phyloP scores from a whole-genome alignment of 2,113 vertebrate species.

The Zosterops hypoxanthus region DNA sequence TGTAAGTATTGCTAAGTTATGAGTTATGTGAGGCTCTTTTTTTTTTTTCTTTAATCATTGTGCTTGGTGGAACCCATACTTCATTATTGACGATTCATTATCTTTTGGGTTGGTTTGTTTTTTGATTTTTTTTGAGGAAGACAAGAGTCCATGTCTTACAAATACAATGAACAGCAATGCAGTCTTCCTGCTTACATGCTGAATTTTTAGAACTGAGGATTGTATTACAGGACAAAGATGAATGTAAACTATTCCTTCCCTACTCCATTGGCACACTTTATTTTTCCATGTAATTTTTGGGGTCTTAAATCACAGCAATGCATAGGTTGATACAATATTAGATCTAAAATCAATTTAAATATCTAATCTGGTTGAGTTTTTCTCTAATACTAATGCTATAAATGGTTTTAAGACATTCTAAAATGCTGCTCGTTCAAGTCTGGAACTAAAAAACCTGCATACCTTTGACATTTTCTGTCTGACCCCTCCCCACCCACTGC shows the following conservation, averaged over 20 bases:
- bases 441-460: not conserved
- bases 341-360: conserved; percentile 70
- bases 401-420: conserved; percentile 27
- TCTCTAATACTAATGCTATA: conserved; percentile 62
- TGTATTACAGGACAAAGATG: conserved; percentile 93
- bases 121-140: conserved; percentile 55
- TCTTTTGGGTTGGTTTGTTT: conserved; percentile 25
- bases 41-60: not conserved
- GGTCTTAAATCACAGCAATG: conserved; percentile 30
- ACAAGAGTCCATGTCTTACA: conserved; percentile 66
- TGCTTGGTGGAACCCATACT: conserved; percentile 47
- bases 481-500: not conserved
- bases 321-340: not conserved
- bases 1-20: conserved; percentile 37
- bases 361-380: conserved; percentile 41
- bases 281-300: conserved; percentile 66
- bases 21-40: not conserved
- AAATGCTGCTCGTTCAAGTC: conserved; percentile 42
- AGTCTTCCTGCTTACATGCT: conserved; percentile 84
- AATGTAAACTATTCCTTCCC: conserved; percentile 87
- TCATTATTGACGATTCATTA: conserved; percentile 67
- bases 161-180: conserved; percentile 69
- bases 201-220: conserved; percentile 79
- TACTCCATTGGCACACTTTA: conserved; percentile 13
- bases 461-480: conserved; percentile 61